These are phyloP conservation scores for Pachyuromys duprasi DNA, from an alignment of 2,797 vertebrate species.

Conservation along the genomic window DNA sequence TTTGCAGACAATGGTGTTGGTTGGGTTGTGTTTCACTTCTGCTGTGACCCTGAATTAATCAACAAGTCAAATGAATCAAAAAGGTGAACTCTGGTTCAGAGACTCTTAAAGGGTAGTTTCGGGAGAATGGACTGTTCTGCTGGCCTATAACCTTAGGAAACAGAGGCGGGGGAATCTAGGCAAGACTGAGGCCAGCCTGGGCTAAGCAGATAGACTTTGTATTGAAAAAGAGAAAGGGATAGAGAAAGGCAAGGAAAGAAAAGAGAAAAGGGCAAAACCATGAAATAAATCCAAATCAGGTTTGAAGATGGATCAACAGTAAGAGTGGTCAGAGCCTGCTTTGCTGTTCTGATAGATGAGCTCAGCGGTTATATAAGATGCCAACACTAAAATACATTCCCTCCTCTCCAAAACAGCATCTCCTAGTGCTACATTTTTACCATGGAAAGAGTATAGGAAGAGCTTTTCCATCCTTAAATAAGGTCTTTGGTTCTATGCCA, in stretches of 20 bases:
- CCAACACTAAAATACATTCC: not conserved
- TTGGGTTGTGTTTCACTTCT: slow-evolving; percentile 95
- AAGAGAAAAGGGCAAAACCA: not conserved
- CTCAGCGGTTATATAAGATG: not conserved
- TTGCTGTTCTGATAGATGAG: not conserved
- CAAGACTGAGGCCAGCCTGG: not conserved
- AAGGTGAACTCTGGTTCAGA: not conserved
- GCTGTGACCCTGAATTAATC: slow-evolving; percentile 92
- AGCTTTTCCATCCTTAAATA: not conserved
- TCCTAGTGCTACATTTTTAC: not conserved
- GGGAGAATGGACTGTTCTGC: not conserved
- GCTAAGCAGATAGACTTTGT: not conserved
- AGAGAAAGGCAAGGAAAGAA: not conserved
- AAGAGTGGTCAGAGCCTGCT: not conserved
- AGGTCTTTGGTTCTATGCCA: not conserved
- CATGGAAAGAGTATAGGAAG: not conserved
- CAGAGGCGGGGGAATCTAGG: not conserved
- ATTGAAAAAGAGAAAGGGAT: not conserved
- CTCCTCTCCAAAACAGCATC: not conserved
- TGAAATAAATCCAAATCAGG: not conserved
- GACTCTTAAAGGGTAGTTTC: not conserved
- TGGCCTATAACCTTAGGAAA: not conserved
- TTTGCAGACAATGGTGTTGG: slow-evolving; percentile 94
- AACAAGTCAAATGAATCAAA: not conserved
- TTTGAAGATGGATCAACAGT: not conserved